phyloP scores from a whole-genome alignment of 1,140 invertebrate species.

The Drosophila novamexicana region DNA sequence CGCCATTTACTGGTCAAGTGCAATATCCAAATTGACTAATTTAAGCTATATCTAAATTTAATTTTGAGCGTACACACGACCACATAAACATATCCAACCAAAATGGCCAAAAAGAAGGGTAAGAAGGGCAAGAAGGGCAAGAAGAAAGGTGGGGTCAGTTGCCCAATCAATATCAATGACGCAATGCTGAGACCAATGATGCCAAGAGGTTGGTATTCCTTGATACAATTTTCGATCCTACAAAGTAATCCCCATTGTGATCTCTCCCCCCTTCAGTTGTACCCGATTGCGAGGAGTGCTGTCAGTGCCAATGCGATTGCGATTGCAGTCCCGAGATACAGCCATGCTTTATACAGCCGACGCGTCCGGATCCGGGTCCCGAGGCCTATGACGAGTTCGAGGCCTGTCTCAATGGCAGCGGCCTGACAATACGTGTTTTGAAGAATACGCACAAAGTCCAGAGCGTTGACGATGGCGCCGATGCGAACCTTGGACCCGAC shows the following conservation, averaged over 20 bases:
- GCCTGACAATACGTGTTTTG: constrained; percentile 75
- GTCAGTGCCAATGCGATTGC: constrained; percentile 64
- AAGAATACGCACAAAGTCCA: constrained; percentile 81
- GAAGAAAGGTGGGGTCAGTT: constrained; percentile 33
- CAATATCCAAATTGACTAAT: constrained; percentile 71
- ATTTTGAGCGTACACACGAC: constrained; percentile 27
- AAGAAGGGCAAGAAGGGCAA: constrained; percentile 70
- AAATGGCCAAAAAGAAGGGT: constrained; percentile 67
- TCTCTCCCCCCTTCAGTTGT: neutral
- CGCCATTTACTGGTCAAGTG: constrained; percentile 74
- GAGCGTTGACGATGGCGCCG: constrained; percentile 61
- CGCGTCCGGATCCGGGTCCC: constrained; percentile 65
- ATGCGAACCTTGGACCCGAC: constrained; percentile 25
- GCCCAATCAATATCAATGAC: constrained; percentile 37
- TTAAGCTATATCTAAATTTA: constrained; percentile 46
- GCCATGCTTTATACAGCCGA: constrained; percentile 70
- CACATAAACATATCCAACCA: constrained; percentile 21
- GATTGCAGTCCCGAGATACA: constrained; percentile 71
- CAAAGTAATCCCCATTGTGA: too few relatives aligned
- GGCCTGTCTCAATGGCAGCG: constrained; percentile 80
- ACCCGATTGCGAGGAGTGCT: constrained; percentile 45
- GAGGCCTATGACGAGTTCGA: constrained; percentile 83
- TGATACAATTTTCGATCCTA: too few relatives aligned
- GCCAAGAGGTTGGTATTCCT: constrained; percentile 23
- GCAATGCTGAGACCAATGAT: constrained; percentile 50